Percentiles rank a stretch among this genome's conserved stretches.
Conservation (phyloP, 23 tunicate genomes). For the Botrylloides violaceus region DNA sequence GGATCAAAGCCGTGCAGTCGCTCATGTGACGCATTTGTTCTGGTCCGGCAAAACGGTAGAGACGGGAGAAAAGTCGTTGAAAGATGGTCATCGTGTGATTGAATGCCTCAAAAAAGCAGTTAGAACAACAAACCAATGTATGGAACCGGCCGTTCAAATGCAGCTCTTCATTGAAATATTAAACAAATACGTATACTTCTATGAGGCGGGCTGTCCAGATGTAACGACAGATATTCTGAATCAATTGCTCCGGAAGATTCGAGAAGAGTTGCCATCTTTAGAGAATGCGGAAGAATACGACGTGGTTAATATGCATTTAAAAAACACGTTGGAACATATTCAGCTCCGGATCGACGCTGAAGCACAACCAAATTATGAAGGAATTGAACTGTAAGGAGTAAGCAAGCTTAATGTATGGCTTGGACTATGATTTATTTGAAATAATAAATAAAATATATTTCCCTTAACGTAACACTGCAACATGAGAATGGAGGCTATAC, state of each 20-base stretch:
- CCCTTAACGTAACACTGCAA: too few species aligned
- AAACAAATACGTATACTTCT: slow-evolving; percentile 72
- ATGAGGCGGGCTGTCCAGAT: slow-evolving; percentile 54
- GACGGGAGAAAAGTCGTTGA: slow-evolving; percentile 30
- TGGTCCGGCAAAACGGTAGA: slow-evolving; percentile 87
- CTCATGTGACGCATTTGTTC: slow-evolving; percentile 70
- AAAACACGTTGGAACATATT: slow-evolving; percentile 46
- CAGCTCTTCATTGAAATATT: slow-evolving; percentile 83
- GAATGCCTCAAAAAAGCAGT: slow-evolving; percentile 86
- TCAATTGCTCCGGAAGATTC: slow-evolving; percentile 59
- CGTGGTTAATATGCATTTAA: slow-evolving; percentile 59
- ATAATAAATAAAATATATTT: too few species aligned
- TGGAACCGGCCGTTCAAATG: slow-evolving; percentile 72
- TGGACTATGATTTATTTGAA: too few species aligned
- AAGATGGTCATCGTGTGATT: slow-evolving; percentile 57
- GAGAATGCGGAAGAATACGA: slow-evolving; percentile 41
- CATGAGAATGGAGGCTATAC: too few species aligned
- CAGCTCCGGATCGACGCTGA: slow-evolving; percentile 21
- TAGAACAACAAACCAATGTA: slow-evolving; percentile 76
- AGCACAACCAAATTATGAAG: slow-evolving; percentile 2
- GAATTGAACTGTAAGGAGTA: slow-evolving; percentile 2
- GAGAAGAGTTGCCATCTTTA: slow-evolving; percentile 37
- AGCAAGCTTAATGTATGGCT: too few species aligned
- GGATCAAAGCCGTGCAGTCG: slow-evolving; percentile 88
- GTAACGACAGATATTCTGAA: slow-evolving; percentile 53